phyloP scores from a whole-genome alignment of 2,797 vertebrate genomes.

The Mastacembelus armatus region DNA sequence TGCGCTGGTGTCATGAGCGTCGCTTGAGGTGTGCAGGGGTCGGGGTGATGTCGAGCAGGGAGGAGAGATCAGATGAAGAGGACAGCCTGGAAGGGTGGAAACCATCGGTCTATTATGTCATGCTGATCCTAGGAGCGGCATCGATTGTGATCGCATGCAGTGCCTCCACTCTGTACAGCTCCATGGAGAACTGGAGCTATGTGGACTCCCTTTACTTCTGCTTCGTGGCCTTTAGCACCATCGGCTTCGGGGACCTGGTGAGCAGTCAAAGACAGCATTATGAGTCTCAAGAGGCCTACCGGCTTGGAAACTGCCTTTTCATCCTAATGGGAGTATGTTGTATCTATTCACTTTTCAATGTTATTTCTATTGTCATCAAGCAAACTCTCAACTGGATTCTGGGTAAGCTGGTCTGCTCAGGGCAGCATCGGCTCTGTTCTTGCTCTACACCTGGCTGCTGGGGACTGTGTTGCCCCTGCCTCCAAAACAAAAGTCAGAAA shows the following conservation, averaged over 20 bases:
- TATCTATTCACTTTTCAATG: conserved; percentile 88
- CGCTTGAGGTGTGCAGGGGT: conserved; percentile 76
- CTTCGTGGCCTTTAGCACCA: conserved; percentile 89
- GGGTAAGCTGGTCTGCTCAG: conserved; percentile 75
- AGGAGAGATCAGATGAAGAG: conserved; percentile 68
- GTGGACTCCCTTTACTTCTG: conserved; percentile 88
- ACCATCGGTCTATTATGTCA: conserved; percentile 87
- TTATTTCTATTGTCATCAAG: conserved; percentile 88
- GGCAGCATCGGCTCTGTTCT: conserved; percentile 65
- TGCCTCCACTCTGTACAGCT: conserved; percentile 84
- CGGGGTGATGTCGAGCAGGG: conserved; percentile 58
- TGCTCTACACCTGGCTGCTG: conserved; percentile 61
- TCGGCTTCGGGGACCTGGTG: conserved; percentile 87
- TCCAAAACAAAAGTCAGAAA: conserved; percentile 58
- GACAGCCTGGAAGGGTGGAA: conserved; percentile 88
- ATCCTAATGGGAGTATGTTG: conserved; percentile 88
- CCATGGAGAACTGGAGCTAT: conserved; percentile 88
- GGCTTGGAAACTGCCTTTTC: conserved; percentile 84
- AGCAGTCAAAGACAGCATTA: conserved; percentile 84
- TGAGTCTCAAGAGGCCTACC: conserved; percentile 82
- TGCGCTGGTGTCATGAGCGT: conserved; percentile 87
- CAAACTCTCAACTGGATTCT: conserved; percentile 89
- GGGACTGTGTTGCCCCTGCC: conserved; percentile 75
- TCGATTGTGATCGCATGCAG: conserved; percentile 85
- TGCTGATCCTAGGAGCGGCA: conserved; percentile 85